Percentiles rank a stretch among this genome's conserved stretches.
Evolutionary conservation across 2,797 vertebrate species (phyloP).

Genomic region (Carapus acus): DNA sequence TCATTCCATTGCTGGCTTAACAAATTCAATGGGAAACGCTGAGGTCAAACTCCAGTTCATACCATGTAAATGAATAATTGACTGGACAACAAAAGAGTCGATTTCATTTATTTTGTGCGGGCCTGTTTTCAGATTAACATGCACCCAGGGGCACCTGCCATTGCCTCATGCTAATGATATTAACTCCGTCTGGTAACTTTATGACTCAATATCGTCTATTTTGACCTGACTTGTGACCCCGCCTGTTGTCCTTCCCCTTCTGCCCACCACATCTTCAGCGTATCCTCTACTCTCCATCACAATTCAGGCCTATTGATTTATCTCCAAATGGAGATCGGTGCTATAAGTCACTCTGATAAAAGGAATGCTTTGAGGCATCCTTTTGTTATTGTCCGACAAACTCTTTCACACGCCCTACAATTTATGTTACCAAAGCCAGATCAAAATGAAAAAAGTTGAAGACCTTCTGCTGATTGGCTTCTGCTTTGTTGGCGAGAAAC

Average conservation of each 20-base stretch:
- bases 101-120: conserved; percentile 48
- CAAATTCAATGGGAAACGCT: conserved; percentile 50
- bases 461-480: conserved; percentile 58
- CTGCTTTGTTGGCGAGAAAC: conserved; percentile 48
- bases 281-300: conserved; percentile 39
- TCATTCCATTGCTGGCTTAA: conserved; percentile 40
- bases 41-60: conserved; percentile 56
- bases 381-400: neutral
- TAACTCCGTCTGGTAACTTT: conserved; percentile 45
- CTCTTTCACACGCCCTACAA: conserved; percentile 6
- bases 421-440: conserved; percentile 50
- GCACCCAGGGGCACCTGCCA: conserved; percentile 47
- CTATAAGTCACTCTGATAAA: conserved; percentile 31
- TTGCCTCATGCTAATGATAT: conserved; percentile 58
- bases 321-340: conserved; percentile 30
- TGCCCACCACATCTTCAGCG: conserved; percentile 23
- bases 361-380: neutral
- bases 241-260: conserved; percentile 6
- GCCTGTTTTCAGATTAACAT: conserved; percentile 51
- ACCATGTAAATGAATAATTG: conserved; percentile 66
- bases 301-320: conserved; percentile 43
- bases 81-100: conserved; percentile 54
- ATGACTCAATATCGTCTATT: conserved; percentile 46
- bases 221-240: conserved; percentile 55
- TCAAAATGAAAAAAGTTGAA: conserved; percentile 59